Evolutionary conservation across 2,797 vertebrate genomes (phyloP).

Genomic region (Cephalopachus bancanus): DNA sequence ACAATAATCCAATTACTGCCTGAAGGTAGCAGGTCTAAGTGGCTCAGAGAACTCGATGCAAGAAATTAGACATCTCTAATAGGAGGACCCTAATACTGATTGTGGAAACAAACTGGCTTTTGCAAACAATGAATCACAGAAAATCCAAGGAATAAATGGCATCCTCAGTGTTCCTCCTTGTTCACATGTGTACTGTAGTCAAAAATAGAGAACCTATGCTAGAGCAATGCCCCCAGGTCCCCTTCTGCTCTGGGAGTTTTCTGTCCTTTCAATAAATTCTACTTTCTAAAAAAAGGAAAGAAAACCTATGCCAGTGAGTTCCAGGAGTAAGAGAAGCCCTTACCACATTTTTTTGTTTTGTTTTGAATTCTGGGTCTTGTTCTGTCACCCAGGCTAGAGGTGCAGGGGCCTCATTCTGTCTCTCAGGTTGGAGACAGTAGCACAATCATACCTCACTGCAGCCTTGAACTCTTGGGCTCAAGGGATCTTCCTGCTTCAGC

Average conservation of each 20-base stretch:
- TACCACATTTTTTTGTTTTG: neutral
- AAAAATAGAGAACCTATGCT: neutral
- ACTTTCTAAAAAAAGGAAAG: too few species aligned
- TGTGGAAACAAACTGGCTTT: constrained; percentile 21
- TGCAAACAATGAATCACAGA: constrained; percentile 11
- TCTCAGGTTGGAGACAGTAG: too few species aligned
- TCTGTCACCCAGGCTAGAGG: too few species aligned
- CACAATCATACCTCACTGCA: too few species aligned
- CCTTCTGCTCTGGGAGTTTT: too few species aligned
- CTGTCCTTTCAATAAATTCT: too few species aligned
- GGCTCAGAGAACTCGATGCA: neutral
- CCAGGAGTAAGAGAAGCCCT: constrained; percentile 12
- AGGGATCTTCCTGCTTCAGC: too few species aligned
- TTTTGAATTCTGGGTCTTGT: too few species aligned
- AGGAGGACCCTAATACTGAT: neutral
- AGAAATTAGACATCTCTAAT: constrained; percentile 44
- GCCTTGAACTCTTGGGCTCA: too few species aligned
- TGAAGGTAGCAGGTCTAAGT: neutral
- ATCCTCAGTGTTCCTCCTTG: neutral
- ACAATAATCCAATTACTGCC: neutral
- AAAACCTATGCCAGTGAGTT: constrained; percentile 40
- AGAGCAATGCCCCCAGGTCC: too few species aligned
- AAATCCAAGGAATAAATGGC: constrained; percentile 21
- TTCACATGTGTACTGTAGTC: neutral
- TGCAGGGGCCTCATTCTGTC: too few species aligned